Percentiles rank a stretch among this genome's conserved stretches.
phyloP scores from a whole-genome alignment of 2,888 invertebrate species.

The Tipula unca region DNA sequence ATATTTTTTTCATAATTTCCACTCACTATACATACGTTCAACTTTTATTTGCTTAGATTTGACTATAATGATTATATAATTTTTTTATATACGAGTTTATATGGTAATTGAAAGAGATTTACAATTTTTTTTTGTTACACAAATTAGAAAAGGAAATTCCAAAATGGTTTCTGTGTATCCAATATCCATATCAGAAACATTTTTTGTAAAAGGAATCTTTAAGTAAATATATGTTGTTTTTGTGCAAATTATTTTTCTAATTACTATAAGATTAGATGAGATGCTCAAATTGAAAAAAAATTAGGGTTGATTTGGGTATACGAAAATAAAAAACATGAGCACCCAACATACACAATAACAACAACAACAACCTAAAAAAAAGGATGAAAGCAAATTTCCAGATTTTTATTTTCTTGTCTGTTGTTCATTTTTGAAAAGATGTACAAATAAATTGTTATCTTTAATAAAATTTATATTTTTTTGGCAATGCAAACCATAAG shows the following conservation, averaged over 20 bases:
- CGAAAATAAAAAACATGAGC: neutral
- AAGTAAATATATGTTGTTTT: neutral
- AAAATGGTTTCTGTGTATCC: constrained; percentile 2
- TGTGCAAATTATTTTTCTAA: neutral
- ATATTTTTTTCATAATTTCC: neutral
- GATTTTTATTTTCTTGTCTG: neutral
- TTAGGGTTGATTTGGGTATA: neutral
- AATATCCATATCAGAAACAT: neutral
- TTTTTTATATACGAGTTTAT: neutral
- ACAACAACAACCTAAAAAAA: neutral
- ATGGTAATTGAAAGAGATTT: neutral
- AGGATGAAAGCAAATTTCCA: neutral
- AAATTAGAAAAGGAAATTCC: neutral
- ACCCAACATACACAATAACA: neutral
- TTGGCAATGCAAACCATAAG: neutral
- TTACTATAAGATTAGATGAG: neutral
- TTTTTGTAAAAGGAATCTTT: neutral
- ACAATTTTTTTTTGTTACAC: neutral
- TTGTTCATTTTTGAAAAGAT: neutral
- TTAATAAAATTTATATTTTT: neutral
- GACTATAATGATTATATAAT: neutral
- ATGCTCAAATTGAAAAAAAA: neutral
- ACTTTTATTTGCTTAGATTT: neutral
- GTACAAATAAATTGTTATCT: neutral
- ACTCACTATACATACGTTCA: neutral